Evolutionary conservation across 1,140 invertebrate genomes (phyloP).

Genomic region (Drosophila chauvacae): DNA sequence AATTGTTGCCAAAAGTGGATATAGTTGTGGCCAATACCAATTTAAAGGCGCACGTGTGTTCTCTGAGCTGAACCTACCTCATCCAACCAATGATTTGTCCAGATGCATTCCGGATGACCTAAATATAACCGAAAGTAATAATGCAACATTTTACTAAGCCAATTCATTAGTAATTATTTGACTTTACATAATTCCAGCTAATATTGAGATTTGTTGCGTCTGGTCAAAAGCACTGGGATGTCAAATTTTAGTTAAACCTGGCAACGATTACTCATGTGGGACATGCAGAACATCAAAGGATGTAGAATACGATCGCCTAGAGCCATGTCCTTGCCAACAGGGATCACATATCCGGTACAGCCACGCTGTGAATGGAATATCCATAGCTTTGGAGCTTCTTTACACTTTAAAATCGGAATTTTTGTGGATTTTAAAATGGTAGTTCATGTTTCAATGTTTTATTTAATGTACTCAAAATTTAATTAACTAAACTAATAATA

Average conservation of each 20-base stretch:
- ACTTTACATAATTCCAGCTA: neutral
- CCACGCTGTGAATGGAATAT: neutral
- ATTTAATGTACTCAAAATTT: neutral
- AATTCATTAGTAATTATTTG: neutral
- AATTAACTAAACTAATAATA: neutral
- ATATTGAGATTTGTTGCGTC: constrained; percentile 2
- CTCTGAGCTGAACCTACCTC: neutral
- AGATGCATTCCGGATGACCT: constrained; percentile 2
- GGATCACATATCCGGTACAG: neutral
- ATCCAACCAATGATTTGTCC: neutral
- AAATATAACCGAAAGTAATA: constrained; percentile 4
- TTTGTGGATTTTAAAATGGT: neutral
- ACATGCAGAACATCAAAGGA: neutral
- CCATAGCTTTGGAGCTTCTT: neutral
- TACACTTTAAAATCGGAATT: neutral
- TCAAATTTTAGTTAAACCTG: constrained; percentile 3
- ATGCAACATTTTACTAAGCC: neutral
- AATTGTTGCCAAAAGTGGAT: neutral
- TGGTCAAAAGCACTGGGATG: neutral
- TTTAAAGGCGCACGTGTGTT: neutral
- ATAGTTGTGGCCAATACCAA: constrained; percentile 2
- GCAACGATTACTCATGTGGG: neutral
- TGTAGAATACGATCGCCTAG: neutral
- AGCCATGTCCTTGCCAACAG: neutral
- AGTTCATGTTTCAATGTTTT: neutral